Percentiles rank a stretch among this genome's conserved stretches.
phyloP scores from a whole-genome alignment of 23 tunicate genomes.

The Botrylloides violaceus region DNA sequence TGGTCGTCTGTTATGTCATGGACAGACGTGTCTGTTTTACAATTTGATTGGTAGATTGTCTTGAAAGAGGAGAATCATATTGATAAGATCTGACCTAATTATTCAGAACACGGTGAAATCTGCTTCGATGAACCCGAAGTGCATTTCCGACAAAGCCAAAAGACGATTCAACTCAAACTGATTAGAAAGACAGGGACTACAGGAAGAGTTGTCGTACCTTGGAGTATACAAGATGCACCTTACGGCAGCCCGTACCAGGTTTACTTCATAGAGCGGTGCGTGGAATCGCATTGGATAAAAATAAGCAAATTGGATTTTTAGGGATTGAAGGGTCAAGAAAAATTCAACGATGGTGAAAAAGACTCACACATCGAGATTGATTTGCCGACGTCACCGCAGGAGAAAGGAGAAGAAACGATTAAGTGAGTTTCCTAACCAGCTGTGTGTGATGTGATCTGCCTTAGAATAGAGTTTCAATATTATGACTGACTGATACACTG shows the following conservation, averaged over 20 bases:
- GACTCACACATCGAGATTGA: slow-evolving; percentile 73
- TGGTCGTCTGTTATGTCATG: too few species aligned
- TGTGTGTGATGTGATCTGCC: too few species aligned
- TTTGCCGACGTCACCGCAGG: slow-evolving; percentile 58
- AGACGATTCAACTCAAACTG: slow-evolving; percentile 35
- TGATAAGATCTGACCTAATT: too few species aligned
- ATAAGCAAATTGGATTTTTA: slow-evolving; percentile 9
- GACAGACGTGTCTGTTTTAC: too few species aligned
- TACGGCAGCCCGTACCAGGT: slow-evolving; percentile 22
- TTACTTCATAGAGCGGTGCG: too few species aligned
- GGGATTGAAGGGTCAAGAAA: slow-evolving; percentile 82
- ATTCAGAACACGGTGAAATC: slow-evolving; percentile 75
- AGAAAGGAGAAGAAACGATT: slow-evolving; percentile 46
- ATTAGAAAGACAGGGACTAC: slow-evolving; percentile 48
- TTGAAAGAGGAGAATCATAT: too few species aligned
- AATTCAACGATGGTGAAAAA: slow-evolving; percentile 83
- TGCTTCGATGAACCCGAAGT: slow-evolving; percentile 36
- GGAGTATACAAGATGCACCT: slow-evolving; percentile 40
- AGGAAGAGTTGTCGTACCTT: slow-evolving; percentile 90
- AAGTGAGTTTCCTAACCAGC: slow-evolving; percentile 27
- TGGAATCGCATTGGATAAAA: too few species aligned
- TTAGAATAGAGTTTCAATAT: too few species aligned
- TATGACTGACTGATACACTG: too few species aligned
- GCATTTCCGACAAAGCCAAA: slow-evolving; percentile 56
- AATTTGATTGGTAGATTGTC: too few species aligned